These are phyloP conservation scores for Ctenicera cuprea DNA, from an alignment of 2,888 invertebrate species.

Conservation along the genomic window DNA sequence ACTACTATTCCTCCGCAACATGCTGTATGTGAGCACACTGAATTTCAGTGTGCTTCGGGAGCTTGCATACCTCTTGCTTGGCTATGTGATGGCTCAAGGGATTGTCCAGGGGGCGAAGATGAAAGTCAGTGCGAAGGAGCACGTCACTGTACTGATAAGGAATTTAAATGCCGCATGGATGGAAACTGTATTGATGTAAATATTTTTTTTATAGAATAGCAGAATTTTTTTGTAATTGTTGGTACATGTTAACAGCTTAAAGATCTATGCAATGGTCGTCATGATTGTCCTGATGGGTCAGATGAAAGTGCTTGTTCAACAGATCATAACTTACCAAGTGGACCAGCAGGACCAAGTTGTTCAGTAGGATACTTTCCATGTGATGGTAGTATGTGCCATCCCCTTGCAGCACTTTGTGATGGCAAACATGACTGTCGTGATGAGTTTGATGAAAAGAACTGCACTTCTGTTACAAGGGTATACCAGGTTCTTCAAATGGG, in stretches of 20 bases:
- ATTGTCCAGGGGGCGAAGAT: conserved; percentile 79
- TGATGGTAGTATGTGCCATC: conserved; percentile 78
- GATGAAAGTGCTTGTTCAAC: conserved; percentile 72
- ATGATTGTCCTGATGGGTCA: conserved; percentile 77
- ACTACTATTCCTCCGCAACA: conserved; percentile 60
- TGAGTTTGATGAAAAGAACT: conserved; percentile 83
- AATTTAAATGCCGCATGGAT: conserved; percentile 78
- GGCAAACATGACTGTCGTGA: conserved; percentile 83
- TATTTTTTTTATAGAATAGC: conserved; percentile 22
- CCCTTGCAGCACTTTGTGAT: conserved; percentile 79
- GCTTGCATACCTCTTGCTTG: conserved; percentile 78
- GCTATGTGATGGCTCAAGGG: conserved; percentile 78
- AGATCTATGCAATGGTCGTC: conserved; percentile 73
- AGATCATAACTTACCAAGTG: conserved; percentile 65
- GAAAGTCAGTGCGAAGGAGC: conserved; percentile 72
- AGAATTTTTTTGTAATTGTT: no score
- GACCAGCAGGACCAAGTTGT: conserved; percentile 73
- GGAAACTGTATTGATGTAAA: conserved; percentile 77
- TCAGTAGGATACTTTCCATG: conserved; percentile 75
- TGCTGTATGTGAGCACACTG: conserved; percentile 73
- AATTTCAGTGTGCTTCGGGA: conserved; percentile 76
- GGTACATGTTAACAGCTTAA: no score
- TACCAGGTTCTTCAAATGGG: conserved; percentile 76
- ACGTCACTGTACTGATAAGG: conserved; percentile 69
- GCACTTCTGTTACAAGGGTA: conserved; percentile 71